Base-by-base conservation (phyloP, 2,888 invertebrate genomes). In the Tipula lateralis region DNA sequence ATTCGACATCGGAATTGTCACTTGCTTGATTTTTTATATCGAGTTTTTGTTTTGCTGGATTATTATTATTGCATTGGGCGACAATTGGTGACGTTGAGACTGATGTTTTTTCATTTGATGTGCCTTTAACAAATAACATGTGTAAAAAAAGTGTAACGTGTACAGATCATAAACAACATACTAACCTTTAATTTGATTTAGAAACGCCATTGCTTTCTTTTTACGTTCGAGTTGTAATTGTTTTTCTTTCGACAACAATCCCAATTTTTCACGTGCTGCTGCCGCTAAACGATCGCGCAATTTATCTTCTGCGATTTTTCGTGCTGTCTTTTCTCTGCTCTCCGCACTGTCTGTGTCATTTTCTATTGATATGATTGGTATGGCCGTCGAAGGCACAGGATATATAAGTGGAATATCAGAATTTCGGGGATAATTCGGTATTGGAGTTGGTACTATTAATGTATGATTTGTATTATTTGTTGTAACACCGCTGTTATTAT, bases 191-290 rank as follows among this genome's bases (percentile, higher is more conserved):
- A 90, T 90, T 87, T 90, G 90, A 87, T 89, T 90, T 9, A 96
- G 92, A 89, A 97, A 97, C 88, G 95, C 95, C 9, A 96, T 94
- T 0, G 96, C 97, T 87, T 95, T 94, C 30, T 93, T 93, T 87
- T 96, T 94, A 0, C 97, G 91, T 88, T 96, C 96, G 86, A 93
- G 88, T 87, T 95, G 95, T 85, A 94, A 87, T 86, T 91, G 88
- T 86, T 93, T 90, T 88, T 93, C 93, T 87, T 92, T 89, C 87
- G 91, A 88, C 88, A 91, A 89, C 88, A 92, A 88, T 86, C 93
- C 91, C 87, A 94, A 87, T 89, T 93, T 90, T 89, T 94, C 91
- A 87, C 92, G 87, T 86, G 94, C 91, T 85, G 91, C 91, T 86
- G 92, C 88, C 86, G 92, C 91, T 85, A 93, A 87, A 87, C 92